Conservation (phyloP, 2,797 vertebrate species). For the Meriones psammophilus region DNA sequence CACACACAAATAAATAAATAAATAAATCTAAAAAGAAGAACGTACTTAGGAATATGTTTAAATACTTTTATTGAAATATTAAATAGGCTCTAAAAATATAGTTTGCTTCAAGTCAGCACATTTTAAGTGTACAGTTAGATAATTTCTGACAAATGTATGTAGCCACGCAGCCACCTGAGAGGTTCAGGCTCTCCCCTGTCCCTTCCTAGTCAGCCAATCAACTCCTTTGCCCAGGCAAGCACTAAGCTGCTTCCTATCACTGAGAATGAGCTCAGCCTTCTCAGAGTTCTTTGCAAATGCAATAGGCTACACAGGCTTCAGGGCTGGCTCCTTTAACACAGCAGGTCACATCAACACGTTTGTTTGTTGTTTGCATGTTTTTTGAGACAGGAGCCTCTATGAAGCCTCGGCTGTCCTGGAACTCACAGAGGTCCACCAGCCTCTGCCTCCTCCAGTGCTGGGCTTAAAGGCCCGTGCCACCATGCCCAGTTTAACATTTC, state of each 20-base stretch:
- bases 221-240: background rate
- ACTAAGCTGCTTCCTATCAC: background rate
- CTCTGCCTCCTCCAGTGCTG: background rate
- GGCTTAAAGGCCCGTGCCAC: background rate
- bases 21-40: background rate
- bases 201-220: background rate
- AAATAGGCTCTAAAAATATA: background rate
- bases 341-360: background rate
- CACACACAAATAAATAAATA: background rate
- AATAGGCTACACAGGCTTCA: background rate
- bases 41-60: background rate
- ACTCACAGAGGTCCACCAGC: background rate
- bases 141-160: background rate
- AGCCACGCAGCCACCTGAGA: background rate
- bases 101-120: background rate
- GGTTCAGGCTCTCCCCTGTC: background rate
- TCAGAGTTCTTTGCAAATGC: background rate
- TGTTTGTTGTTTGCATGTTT: background rate
- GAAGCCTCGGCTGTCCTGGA: background rate
- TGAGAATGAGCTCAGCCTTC: background rate
- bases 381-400: background rate
- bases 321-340: background rate
- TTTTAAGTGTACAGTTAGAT: background rate
- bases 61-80: background rate
- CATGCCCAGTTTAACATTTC: background rate